Evolutionary conservation across 2,888 invertebrate genomes (phyloP), one percentile per base, ranked within the genome.

Genomic region (Acrobasis suavella): DNA sequence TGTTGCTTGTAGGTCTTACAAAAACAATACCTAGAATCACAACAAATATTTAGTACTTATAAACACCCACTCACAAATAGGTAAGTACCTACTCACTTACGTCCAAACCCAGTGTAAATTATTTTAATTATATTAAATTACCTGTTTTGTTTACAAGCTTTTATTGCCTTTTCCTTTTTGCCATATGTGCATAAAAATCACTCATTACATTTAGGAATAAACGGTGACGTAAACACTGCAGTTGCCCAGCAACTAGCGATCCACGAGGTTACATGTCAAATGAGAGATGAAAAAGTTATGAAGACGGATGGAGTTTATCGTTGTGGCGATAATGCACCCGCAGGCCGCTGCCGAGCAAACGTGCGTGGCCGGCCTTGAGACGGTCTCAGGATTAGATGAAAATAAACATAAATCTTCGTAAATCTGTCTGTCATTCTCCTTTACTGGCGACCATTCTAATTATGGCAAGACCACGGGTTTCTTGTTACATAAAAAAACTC

Each of bases 321-420:
- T 64, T 67, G 65, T 62, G 62, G 50, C 62, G 65, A 65, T 61
- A 65, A 56, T 55, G 64, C 62, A 49, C 22, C 54, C 14, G 22
- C 22, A 51, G 46, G 7, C 46, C 46, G 46, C 59, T 12, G 51
- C 37, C 60, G 32, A 51, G 51, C 51, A 39, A 39, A 14, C 51
- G 32, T 15, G 38, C 60, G 60, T 8, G 60, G 46, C 70, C 70
- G 73, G 72, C 85, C 86, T 87, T 85, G 83, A 81, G 80, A 81
- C 80, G 70, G 68, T 32, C 72, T 66, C 67, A 72, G 72, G 71
- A 78, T 83, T 76, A 73, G 69, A 74, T 75, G 78, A 83, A 77
- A 73, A 77, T 69, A 74, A 73, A 73, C 79, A 86, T 87, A 83
- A 85, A 86, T 87, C 85, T 86, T 77, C 67, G 71, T 80, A 78